Evolutionary conservation across 1,140 invertebrate species (phyloP).

Genomic region (Caligus rogercresseyi): DNA sequence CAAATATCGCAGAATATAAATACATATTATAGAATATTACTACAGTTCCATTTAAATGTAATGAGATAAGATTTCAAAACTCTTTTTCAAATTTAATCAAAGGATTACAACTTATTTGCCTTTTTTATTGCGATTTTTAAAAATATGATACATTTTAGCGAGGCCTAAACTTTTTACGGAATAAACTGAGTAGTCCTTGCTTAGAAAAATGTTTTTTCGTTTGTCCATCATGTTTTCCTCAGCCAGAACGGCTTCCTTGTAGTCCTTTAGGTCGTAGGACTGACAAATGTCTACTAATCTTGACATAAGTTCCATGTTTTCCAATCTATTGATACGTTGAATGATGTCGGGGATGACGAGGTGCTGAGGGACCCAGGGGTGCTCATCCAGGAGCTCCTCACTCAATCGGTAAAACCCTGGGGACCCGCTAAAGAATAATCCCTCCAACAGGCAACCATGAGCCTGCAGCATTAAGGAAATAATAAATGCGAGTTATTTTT

Average conservation of each 20-base stretch:
- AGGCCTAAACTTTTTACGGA: not conserved
- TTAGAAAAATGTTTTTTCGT: not conserved
- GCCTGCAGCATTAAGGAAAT: too few species aligned
- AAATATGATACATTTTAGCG: too few species aligned
- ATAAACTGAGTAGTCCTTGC: not conserved
- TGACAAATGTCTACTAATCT: not conserved
- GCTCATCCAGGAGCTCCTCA: not conserved
- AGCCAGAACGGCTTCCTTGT: not conserved
- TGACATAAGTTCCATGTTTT: not conserved
- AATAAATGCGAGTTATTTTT: too few species aligned
- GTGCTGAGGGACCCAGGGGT: not conserved
- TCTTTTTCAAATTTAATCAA: too few species aligned
- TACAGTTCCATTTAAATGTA: too few species aligned
- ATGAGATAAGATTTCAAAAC: too few species aligned
- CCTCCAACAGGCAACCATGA: not conserved
- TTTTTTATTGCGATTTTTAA: too few species aligned
- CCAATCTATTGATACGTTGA: not conserved
- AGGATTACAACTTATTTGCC: too few species aligned
- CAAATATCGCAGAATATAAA: too few species aligned
- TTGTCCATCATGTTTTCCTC: not conserved
- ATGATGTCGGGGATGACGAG: not conserved
- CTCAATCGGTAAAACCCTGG: not conserved
- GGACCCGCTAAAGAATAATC: not conserved
- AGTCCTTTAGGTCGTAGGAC: not conserved
- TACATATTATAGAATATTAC: too few species aligned